These are phyloP conservation scores for Pandemis corylana DNA, from an alignment of 2,888 invertebrate species.

Conservation along the genomic window DNA sequence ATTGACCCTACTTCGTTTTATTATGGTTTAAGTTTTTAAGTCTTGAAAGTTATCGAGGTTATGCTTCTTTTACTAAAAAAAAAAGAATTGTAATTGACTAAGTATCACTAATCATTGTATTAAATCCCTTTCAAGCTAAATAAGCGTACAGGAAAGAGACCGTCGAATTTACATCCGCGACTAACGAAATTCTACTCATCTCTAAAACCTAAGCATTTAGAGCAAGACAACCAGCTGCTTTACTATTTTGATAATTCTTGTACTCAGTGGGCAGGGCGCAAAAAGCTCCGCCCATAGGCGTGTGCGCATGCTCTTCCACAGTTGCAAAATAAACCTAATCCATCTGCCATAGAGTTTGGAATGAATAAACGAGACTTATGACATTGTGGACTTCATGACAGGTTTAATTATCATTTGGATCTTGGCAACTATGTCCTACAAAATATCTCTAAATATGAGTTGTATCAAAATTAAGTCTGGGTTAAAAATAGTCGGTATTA, in stretches of 20 bases:
- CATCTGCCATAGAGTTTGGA: background rate
- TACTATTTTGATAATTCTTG: background rate
- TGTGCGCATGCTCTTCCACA: background rate
- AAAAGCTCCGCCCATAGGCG: background rate
- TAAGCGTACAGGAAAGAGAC: too few relatives aligned
- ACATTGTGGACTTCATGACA: background rate
- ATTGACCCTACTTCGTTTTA: too few relatives aligned
- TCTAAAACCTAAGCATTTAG: background rate
- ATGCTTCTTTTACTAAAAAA: too few relatives aligned
- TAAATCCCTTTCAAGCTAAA: too few relatives aligned
- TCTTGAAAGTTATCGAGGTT: too few relatives aligned
- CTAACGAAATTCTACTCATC: too few relatives aligned
- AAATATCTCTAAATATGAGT: background rate
- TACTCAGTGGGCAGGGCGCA: background rate
- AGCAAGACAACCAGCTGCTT: slow-evolving; percentile 4
- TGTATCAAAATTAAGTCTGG: background rate
- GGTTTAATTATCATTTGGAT: background rate
- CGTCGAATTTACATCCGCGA: too few relatives aligned
- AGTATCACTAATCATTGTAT: too few relatives aligned
- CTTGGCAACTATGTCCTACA: slow-evolving; percentile 1
- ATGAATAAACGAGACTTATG: background rate
- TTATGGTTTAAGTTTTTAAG: too few relatives aligned
- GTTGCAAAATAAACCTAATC: background rate
- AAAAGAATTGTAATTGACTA: too few relatives aligned
- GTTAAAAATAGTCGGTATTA: background rate